Conservation (phyloP, 2,888 invertebrate species). For the Drosophila quinaria region DNA sequence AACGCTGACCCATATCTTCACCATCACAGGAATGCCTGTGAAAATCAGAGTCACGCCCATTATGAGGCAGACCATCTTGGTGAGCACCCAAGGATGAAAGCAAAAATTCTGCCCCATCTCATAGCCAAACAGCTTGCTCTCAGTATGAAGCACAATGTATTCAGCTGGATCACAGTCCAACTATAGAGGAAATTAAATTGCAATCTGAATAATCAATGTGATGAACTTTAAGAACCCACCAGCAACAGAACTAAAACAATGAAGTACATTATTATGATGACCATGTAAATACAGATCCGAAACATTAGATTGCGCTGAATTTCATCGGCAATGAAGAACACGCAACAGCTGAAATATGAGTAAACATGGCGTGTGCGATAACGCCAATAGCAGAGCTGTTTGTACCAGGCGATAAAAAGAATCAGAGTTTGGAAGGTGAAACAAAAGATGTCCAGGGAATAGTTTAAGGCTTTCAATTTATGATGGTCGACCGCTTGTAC, state of each 20-base stretch:
- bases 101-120: conserved; percentile 48
- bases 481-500: conserved; percentile 64
- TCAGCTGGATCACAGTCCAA: conserved; percentile 46
- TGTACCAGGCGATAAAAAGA: conserved; percentile 91
- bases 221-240: conserved; percentile 31
- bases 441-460: neutral
- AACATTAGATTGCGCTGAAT: conserved; percentile 88
- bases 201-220: neutral
- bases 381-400: conserved; percentile 89
- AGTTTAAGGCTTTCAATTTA: accelerated
- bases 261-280: conserved; percentile 88
- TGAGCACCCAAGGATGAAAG: conserved; percentile 85
- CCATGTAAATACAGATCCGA: conserved; percentile 89
- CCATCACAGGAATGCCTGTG: conserved; percentile 92
- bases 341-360: conserved; percentile 12
- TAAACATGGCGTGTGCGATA: conserved; percentile 74
- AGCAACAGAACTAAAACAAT: conserved; percentile 78
- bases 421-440: conserved; percentile 86
- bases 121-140: conserved; percentile 50
- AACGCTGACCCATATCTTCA: conserved; percentile 88
- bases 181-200: conserved; percentile 4
- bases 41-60: conserved; percentile 91
- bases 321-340: conserved; percentile 82
- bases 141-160: conserved; percentile 38
- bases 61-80: conserved; percentile 87